Percentiles rank a stretch among this genome's conserved stretches.
Conservation (phyloP, 2,888 invertebrate genomes). For the Bombylius major region DNA sequence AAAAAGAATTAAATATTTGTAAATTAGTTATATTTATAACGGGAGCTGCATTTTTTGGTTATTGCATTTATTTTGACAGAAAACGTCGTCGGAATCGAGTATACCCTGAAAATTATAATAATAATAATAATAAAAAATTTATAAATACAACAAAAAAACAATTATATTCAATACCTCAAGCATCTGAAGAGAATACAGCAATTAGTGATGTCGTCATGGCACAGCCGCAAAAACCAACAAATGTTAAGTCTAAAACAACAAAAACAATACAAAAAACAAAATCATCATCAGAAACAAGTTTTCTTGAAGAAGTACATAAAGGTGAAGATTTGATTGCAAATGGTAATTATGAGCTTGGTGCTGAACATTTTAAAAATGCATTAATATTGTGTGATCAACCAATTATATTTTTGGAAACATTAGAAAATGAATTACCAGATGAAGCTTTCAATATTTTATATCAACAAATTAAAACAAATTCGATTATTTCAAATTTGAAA, state of each 20-base stretch:
- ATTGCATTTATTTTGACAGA: neutral
- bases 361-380: neutral
- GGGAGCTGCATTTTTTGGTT: neutral
- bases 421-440: neutral
- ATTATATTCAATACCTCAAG: too few relatives aligned
- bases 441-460: neutral
- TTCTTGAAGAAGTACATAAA: neutral
- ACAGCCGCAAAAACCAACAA: too few relatives aligned
- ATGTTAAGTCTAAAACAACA: neutral
- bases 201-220: too few relatives aligned
- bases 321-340: neutral
- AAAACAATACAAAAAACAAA: neutral
- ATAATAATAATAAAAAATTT: neutral
- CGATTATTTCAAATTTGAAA: too few relatives aligned
- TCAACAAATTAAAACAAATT: neutral
- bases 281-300: neutral
- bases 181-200: too few relatives aligned
- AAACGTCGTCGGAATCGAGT: neutral
- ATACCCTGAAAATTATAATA: neutral
- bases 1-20: neutral
- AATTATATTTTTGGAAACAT: neutral
- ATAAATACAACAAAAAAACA: neutral
- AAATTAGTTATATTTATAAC: neutral
- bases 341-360: neutral
- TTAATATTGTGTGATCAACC: neutral